A percentile compares a stretch with the other conserved stretches of the same genome.
Conservation (phyloP, 1,140 invertebrate genomes). For the Eufriesea mexicana region DNA sequence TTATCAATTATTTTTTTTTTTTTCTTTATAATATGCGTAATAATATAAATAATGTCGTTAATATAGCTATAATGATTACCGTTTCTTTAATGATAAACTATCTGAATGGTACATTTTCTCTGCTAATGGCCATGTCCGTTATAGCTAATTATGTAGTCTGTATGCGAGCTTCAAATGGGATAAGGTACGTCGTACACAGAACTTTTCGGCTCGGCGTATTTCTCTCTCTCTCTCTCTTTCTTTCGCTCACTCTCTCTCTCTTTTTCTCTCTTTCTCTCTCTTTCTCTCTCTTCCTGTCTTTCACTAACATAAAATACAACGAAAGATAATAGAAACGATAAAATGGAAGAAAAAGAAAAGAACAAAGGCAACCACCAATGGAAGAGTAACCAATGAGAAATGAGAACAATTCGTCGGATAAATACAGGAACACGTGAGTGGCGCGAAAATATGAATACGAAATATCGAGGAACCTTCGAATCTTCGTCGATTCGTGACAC, state of each 20-base stretch:
- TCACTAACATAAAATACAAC: no score
- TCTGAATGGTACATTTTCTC: conserved; percentile 78
- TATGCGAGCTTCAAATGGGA: conserved; percentile 77
- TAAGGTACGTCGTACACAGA: conserved; percentile 79
- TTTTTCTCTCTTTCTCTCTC: not conserved
- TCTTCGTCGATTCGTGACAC: conserved; percentile 51
- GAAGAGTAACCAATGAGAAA: not conserved
- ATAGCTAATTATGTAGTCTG: conserved; percentile 76
- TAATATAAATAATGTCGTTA: conserved; percentile 82
- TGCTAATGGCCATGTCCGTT: conserved; percentile 78
- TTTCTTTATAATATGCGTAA: conserved; percentile 78
- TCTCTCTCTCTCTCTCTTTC: conserved; percentile 1
- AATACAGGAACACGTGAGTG: conserved; percentile 71
- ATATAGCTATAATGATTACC: conserved; percentile 82
- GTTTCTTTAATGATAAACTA: conserved; percentile 81
- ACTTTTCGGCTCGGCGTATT: conserved; percentile 68
- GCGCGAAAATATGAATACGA: conserved; percentile 72
- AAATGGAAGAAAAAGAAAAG: not conserved
- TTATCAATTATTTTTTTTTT: conserved; percentile 75
- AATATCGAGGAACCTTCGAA: conserved; percentile 60
- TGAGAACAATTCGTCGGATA: conserved; percentile 31
- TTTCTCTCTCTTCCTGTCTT: not conserved
- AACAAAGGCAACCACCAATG: not conserved
- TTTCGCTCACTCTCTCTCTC: conserved; percentile 1
- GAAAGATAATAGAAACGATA: no score